Conservation (phyloP, 2,797 vertebrate species). For the Tenualosa ilisha region DNA sequence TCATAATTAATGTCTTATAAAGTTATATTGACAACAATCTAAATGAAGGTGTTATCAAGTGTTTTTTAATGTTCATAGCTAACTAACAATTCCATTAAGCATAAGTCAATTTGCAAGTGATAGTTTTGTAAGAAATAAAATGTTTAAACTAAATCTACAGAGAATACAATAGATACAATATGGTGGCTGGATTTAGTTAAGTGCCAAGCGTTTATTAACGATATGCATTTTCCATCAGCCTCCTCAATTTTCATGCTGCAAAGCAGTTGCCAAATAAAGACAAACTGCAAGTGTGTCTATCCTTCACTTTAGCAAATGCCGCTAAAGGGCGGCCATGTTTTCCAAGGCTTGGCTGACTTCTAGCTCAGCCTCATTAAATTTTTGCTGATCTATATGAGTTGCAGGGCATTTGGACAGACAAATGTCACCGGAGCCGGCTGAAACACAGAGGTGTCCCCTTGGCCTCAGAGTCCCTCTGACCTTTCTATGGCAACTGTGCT, state of each 20-base stretch:
- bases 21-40: too few species aligned
- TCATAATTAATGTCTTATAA: too few species aligned
- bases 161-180: neutral
- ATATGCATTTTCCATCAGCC: neutral
- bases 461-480: constrained; percentile 31
- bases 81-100: neutral
- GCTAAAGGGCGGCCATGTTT: constrained; percentile 11
- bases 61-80: neutral
- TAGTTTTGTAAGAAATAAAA: neutral
- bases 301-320: constrained; percentile 1
- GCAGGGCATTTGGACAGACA: constrained; percentile 43
- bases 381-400: constrained; percentile 46
- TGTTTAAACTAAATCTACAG: neutral
- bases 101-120: neutral
- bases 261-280: constrained; percentile 13
- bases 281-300: neutral
- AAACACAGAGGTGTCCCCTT: constrained; percentile 17
- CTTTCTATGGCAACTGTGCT: constrained; percentile 40
- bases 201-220: neutral
- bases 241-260: neutral
- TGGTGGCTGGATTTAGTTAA: neutral
- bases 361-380: constrained; percentile 59
- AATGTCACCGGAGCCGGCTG: constrained; percentile 45
- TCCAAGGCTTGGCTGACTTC: constrained; percentile 36
- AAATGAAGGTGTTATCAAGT: neutral